A percentile compares a stretch with the other conserved stretches of the same genome.
Evolutionary conservation across 1,140 invertebrate genomes (phyloP).

Genomic region (Ceratina japonica): DNA sequence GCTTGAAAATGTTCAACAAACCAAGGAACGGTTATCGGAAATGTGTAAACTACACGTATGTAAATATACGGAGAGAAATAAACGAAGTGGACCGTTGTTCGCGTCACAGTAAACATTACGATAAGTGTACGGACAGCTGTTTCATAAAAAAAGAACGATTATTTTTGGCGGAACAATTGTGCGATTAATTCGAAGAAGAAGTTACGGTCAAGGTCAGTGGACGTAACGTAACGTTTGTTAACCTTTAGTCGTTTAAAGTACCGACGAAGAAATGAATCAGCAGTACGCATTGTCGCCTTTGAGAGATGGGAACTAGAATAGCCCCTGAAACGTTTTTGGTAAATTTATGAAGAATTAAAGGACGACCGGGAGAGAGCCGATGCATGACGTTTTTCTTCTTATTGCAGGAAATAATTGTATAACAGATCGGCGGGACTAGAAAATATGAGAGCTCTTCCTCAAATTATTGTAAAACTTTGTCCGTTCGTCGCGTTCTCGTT

Average conservation of each 20-base stretch:
- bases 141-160: not conserved
- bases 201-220: conserved; percentile 14
- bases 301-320: not conserved
- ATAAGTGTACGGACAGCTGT: too few species aligned
- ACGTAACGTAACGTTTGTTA: not conserved
- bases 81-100: not conserved
- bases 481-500: conserved; percentile 34
- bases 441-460: conserved; percentile 33
- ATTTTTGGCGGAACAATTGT: not conserved
- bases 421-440: conserved; percentile 1
- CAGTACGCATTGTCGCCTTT: not conserved
- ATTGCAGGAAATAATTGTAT: conserved; percentile 16
- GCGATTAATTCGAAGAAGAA: conserved; percentile 14
- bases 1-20: not conserved
- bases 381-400: not conserved
- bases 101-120: not conserved
- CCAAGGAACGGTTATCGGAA: not conserved
- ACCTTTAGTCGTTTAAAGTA: not conserved
- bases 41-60: not conserved
- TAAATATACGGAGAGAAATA: not conserved
- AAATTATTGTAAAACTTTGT: conserved; percentile 22
- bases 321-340: not conserved
- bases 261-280: not conserved
- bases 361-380: not conserved
- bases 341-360: not conserved